These are phyloP conservation scores for Anoplopoma fimbria DNA, from an alignment of 2,113 vertebrate genomes.

Conservation along the genomic window DNA sequence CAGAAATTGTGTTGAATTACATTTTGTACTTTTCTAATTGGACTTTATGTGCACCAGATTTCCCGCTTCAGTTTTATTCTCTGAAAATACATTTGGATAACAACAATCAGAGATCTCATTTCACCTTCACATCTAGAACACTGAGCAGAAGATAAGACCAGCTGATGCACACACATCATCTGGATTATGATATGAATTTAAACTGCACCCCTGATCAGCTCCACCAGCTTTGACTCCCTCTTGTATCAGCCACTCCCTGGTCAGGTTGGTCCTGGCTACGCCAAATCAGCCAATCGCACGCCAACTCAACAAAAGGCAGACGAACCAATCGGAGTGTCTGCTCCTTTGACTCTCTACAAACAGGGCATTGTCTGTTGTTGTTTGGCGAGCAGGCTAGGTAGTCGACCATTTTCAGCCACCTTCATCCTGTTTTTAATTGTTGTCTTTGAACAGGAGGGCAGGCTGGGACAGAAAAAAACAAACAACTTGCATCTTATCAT, in stretches of 20 bases:
- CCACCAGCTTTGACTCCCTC: constrained; percentile 12
- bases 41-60: background rate
- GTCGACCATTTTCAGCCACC: constrained; percentile 7
- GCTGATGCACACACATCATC: too few relatives aligned
- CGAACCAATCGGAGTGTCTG: constrained; percentile 14
- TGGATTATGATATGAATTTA: too few relatives aligned
- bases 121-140: background rate
- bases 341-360: constrained; percentile 10
- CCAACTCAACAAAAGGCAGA: background rate
- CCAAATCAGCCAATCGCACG: constrained; percentile 18
- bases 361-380: constrained; percentile 19
- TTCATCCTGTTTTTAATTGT: constrained; percentile 14
- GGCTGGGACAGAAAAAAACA: too few relatives aligned
- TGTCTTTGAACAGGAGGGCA: background rate
- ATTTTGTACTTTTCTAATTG: too few relatives aligned
- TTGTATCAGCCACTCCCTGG: background rate
- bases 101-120: background rate
- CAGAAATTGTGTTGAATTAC: too few relatives aligned
- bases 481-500: constrained; percentile 5
- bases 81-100: too few relatives aligned
- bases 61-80: background rate
- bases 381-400: background rate
- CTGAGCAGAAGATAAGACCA: too few relatives aligned
- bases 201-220: too few relatives aligned
- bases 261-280: background rate